A percentile compares a stretch with the other conserved stretches of the same genome.
Evolutionary conservation across 2,888 invertebrate genomes (phyloP).

Genomic region (Timandra comae): DNA sequence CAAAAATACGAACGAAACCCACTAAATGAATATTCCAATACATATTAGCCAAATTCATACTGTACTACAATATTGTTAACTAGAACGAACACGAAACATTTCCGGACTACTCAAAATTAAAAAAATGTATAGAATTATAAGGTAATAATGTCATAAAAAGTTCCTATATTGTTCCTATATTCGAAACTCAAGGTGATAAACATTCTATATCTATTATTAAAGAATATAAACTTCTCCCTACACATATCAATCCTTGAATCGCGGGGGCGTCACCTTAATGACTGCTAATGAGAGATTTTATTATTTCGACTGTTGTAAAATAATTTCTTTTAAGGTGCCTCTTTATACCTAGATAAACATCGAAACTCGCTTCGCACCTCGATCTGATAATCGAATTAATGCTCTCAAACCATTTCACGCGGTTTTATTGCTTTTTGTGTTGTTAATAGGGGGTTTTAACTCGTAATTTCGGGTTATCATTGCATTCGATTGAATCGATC

Average conservation of each 20-base stretch:
- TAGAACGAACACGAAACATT: too few relatives aligned
- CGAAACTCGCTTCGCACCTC: constrained; percentile 75
- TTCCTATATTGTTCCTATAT: too few relatives aligned
- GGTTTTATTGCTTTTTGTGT: constrained; percentile 71
- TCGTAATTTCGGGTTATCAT: constrained; percentile 71
- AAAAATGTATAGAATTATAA: too few relatives aligned
- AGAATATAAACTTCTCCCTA: constrained; percentile 60
- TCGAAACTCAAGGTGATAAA: constrained; percentile 29
- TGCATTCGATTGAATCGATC: constrained; percentile 65
- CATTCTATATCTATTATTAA: constrained; percentile 51
- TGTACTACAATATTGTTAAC: too few relatives aligned
- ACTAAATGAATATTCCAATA: too few relatives aligned
- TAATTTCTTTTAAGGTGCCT: constrained; percentile 72
- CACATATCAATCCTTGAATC: constrained; percentile 62
- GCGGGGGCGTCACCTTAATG: constrained; percentile 68
- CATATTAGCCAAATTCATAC: too few relatives aligned
- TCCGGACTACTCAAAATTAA: too few relatives aligned
- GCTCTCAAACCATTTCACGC: constrained; percentile 72
- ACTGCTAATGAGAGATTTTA: constrained; percentile 75
- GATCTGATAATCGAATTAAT: constrained; percentile 76
- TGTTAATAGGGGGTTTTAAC: constrained; percentile 62
- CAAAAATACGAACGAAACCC: too few relatives aligned
- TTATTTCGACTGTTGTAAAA: constrained; percentile 74
- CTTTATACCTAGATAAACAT: constrained; percentile 77
- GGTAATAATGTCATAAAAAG: too few relatives aligned